phyloP scores from a whole-genome alignment of 1,140 invertebrate genomes.

The Cecropterus lyciades region DNA sequence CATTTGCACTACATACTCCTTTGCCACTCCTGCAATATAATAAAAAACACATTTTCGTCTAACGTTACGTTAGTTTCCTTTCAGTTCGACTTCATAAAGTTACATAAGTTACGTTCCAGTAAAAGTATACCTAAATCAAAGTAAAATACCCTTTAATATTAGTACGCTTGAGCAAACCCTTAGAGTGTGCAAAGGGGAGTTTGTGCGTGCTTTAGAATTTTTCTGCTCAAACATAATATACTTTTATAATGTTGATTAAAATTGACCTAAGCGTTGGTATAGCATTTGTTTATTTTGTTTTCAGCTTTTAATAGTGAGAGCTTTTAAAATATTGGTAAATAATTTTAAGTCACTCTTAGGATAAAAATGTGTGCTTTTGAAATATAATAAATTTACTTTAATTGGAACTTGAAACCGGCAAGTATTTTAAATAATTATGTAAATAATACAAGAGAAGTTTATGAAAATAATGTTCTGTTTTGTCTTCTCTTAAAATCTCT shows the following conservation, averaged over 20 bases:
- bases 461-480: no score
- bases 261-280: not conserved
- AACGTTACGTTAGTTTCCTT: not conserved
- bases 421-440: no score
- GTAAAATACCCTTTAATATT: conserved; percentile 19
- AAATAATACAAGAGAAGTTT: no score
- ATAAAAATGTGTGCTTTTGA: no score
- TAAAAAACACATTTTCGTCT: not conserved
- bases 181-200: conserved; percentile 6
- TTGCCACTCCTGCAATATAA: no score
- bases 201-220: conserved; percentile 13
- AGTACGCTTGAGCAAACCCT: conserved; percentile 9
- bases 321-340: no score
- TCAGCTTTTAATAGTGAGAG: not conserved
- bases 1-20: no score
- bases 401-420: no score
- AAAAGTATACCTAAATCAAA: conserved; percentile 21
- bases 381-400: no score
- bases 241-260: conserved; percentile 18
- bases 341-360: no score
- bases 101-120: conserved; percentile 4
- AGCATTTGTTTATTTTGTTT: not conserved
- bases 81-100: conserved; percentile 10
- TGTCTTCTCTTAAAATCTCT: no score
- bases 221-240: conserved; percentile 2